Percentiles rank a stretch among this genome's conserved stretches.
These are phyloP conservation scores for Triplophysa rosa DNA, from an alignment of 2,113 vertebrate genomes.

Conservation along the genomic window DNA sequence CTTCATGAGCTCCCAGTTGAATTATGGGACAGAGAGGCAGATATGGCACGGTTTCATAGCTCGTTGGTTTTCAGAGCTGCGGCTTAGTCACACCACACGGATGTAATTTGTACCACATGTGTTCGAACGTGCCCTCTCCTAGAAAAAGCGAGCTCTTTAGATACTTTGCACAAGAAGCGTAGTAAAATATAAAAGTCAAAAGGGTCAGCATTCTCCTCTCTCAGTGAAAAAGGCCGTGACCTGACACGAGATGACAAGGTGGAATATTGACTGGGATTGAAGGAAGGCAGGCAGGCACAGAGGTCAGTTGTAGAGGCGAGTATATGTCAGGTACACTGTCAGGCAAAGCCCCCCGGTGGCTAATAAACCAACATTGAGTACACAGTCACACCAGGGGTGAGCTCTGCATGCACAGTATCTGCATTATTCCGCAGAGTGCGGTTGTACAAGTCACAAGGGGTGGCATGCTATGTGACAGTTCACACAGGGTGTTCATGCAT, in stretches of 20 bases:
- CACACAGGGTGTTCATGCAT: not conserved
- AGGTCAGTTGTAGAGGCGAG: not conserved
- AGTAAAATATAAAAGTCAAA: constrained; percentile 27
- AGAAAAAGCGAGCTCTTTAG: constrained; percentile 39
- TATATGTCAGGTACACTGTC: not conserved
- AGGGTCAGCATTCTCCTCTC: constrained; percentile 32
- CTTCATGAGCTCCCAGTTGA: constrained; percentile 45
- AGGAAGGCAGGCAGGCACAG: constrained; percentile 35
- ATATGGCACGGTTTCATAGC: constrained; percentile 62
- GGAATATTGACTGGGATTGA: constrained; percentile 21
- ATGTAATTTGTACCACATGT: constrained; percentile 65
- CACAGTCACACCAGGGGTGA: not conserved
- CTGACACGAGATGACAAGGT: constrained; percentile 37
- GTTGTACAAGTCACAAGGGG: not conserved
- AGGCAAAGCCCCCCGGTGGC: not conserved
- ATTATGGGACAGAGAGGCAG: constrained; percentile 60
- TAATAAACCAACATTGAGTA: constrained; percentile 14
- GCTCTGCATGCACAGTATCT: not conserved
- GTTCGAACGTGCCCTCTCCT: constrained; percentile 44
- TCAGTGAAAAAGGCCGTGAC: constrained; percentile 20
- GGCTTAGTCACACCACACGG: constrained; percentile 40
- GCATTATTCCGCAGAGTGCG: not conserved
- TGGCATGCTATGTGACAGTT: not conserved
- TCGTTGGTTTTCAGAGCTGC: constrained; percentile 59
- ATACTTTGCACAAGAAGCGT: constrained; percentile 40